Evolutionary conservation across 2,888 invertebrate genomes (phyloP).

Genomic region (Oegoconia quadripuncta): DNA sequence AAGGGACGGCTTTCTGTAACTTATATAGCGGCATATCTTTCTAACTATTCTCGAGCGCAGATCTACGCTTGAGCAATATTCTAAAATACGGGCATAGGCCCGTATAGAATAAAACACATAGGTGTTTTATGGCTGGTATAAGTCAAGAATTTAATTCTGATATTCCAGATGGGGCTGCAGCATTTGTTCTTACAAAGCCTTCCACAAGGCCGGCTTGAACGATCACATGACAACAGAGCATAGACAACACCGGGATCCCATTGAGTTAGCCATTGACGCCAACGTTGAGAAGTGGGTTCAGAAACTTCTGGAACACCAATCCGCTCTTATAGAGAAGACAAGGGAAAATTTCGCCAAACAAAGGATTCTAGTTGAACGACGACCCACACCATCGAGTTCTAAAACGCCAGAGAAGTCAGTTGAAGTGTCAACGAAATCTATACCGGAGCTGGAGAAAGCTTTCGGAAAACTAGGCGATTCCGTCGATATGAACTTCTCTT

Average conservation of each 20-base stretch:
- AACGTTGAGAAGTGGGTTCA: constrained; percentile 77
- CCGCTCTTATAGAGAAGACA: constrained; percentile 37
- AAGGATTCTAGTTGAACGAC: constrained; percentile 29
- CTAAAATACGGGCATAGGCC: background rate
- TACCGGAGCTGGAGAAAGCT: constrained; percentile 34
- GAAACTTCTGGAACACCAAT: constrained; percentile 48
- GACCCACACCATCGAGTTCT: too few relatives aligned
- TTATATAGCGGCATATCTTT: too few relatives aligned
- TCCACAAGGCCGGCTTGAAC: constrained; percentile 72
- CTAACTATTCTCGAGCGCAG: too few relatives aligned
- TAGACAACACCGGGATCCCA: constrained; percentile 43
- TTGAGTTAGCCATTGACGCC: constrained; percentile 55
- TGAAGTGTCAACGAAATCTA: background rate
- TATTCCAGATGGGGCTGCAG: constrained; percentile 79
- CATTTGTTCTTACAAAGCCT: constrained; percentile 77
- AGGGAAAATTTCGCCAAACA: constrained; percentile 42
- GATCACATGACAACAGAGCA: constrained; percentile 77
- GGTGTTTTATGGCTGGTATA: too few relatives aligned
- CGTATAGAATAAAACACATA: too few relatives aligned
- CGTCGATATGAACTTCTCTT: constrained; percentile 36
- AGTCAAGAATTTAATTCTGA: too few relatives aligned
- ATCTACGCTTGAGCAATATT: too few relatives aligned
- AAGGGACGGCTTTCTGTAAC: too few relatives aligned
- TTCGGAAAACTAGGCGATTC: constrained; percentile 54
- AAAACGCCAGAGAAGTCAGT: background rate